Conservation (phyloP, 2,888 invertebrate genomes). For the Lepeophtheirus nordmannii region DNA sequence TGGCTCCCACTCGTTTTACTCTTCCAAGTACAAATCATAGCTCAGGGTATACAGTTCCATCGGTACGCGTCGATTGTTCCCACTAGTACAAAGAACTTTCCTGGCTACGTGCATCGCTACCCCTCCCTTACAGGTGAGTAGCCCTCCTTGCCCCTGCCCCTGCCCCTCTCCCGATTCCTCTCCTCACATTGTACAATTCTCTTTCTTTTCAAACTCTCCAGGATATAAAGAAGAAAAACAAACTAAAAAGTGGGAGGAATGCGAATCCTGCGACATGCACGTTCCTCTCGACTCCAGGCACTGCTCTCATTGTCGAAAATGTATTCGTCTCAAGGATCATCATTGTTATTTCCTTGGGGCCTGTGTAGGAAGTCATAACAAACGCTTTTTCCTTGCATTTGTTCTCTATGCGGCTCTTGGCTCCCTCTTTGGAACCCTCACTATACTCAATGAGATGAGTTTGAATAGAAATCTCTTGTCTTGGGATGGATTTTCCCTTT, state of each 20-base stretch:
- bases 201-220: too few species aligned
- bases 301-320: conserved; percentile 1
- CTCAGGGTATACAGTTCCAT: background rate
- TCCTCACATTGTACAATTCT: too few species aligned
- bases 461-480: background rate
- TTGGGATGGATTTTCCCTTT: background rate
- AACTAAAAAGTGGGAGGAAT: background rate
- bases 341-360: conserved; percentile 18
- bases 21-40: background rate
- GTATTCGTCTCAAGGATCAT: conserved; percentile 6
- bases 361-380: conserved; percentile 10
- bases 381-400: conserved; percentile 9
- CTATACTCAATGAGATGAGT: background rate
- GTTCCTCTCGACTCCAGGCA: background rate
- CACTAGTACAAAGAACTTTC: conserved; percentile 3
- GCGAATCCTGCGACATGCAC: conserved; percentile 14
- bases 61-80: background rate
- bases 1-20: background rate
- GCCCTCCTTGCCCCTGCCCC: background rate
- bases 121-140: background rate
- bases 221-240: too few species aligned
- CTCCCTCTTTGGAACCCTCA: background rate
- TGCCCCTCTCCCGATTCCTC: too few species aligned
- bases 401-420: conserved; percentile 8
- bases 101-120: conserved; percentile 15